Evolutionary conservation across 2,797 vertebrate genomes (phyloP).

Genomic region (Leptoclinus maculatus): DNA sequence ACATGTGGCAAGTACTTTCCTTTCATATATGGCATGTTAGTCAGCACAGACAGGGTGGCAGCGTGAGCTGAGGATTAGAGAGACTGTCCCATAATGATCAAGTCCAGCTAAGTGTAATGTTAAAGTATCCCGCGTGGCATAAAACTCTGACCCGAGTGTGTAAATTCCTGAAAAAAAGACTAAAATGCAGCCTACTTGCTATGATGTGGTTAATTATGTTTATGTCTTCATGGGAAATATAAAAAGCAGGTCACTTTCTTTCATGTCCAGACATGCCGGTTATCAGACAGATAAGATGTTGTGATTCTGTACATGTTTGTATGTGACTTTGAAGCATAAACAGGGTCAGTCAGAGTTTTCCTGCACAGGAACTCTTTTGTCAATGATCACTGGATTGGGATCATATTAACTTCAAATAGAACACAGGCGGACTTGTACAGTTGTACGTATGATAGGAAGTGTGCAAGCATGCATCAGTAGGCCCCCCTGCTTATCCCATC

Average conservation of each 20-base stretch:
- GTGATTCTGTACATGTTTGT: conserved; percentile 16
- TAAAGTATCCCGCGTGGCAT: conserved; percentile 20
- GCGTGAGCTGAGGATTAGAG: conserved; percentile 34
- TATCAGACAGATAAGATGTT: conserved; percentile 40
- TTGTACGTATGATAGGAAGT: conserved; percentile 61
- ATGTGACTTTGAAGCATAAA: conserved; percentile 35
- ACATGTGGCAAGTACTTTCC: conserved; percentile 72
- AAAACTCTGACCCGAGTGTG: conserved; percentile 16
- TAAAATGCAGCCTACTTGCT: conserved; percentile 16
- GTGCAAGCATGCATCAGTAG: conserved; percentile 48
- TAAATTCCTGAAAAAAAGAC: conserved; percentile 26
- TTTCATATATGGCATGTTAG: conserved; percentile 65
- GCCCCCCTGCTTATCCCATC: conserved; percentile 76
- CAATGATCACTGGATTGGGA: conserved; percentile 42
- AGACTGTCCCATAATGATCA: conserved; percentile 45
- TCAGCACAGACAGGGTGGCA: conserved; percentile 46
- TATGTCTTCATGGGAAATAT: conserved; percentile 33
- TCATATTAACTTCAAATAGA: conserved; percentile 50
- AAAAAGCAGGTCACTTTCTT: conserved; percentile 31
- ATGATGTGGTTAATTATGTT: conserved; percentile 43
- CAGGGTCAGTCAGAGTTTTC: conserved; percentile 57
- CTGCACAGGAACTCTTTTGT: conserved; percentile 54
- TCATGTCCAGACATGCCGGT: conserved; percentile 30
- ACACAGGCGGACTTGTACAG: conserved; percentile 50
- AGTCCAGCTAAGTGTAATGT: conserved; percentile 34